Evolutionary conservation across 2,888 invertebrate genomes (phyloP).

Genomic region (Unio pictorum): DNA sequence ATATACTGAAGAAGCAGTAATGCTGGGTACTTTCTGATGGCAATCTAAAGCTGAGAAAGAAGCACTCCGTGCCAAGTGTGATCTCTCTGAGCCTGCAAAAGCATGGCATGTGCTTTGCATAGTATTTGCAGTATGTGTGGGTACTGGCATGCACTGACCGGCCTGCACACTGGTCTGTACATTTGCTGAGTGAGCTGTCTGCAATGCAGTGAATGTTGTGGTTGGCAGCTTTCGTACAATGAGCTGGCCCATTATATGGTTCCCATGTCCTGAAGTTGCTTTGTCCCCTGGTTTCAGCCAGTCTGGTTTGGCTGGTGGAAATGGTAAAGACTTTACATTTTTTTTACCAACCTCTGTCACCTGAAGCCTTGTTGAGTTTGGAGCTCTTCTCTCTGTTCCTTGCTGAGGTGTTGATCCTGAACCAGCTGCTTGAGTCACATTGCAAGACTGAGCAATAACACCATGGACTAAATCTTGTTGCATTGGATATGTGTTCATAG

Average conservation of each 20-base stretch:
- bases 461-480: no score
- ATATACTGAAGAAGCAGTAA: constrained; percentile 4
- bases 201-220: constrained; percentile 13
- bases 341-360: constrained; percentile 35
- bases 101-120: constrained; percentile 6
- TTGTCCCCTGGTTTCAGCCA: constrained; percentile 11
- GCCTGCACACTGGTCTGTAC: constrained; percentile 6
- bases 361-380: constrained; percentile 3
- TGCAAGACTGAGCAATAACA: no score
- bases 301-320: constrained; percentile 10
- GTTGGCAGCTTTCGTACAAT: constrained; percentile 10
- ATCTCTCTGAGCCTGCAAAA: constrained; percentile 12
- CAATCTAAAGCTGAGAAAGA: constrained; percentile 27
- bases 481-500: no score
- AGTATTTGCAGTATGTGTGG: neutral
- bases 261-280: constrained; percentile 10
- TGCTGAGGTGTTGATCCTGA: no score
- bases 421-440: no score
- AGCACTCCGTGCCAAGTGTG: constrained; percentile 33
- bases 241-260: constrained; percentile 10
- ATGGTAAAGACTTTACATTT: constrained; percentile 15
- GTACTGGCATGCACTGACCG: constrained; percentile 17
- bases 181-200: constrained; percentile 21
- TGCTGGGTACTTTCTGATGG: constrained; percentile 8
- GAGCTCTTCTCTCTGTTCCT: no score